These are phyloP conservation scores for Lepisosteus osseus DNA, from an alignment of 2,113 vertebrate species.

Conservation along the genomic window DNA sequence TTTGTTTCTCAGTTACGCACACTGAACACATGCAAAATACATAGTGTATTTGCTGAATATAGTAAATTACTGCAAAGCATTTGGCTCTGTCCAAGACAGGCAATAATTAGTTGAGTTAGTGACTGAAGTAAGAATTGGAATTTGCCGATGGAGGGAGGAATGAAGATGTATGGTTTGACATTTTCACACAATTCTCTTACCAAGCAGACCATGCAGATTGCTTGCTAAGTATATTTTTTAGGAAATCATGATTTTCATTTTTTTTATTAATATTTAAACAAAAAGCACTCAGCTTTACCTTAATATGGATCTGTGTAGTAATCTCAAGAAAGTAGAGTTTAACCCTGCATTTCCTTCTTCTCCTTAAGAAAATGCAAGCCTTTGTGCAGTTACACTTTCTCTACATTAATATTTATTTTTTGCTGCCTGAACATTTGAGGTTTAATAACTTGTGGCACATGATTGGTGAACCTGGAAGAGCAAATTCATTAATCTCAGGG, in stretches of 20 bases:
- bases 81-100: not conserved
- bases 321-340: too few species aligned
- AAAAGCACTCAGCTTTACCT: too few species aligned
- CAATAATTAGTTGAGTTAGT: conserved; percentile 23
- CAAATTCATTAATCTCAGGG: conserved; percentile 8
- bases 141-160: conserved; percentile 19
- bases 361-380: too few species aligned
- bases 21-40: conserved; percentile 10
- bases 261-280: too few species aligned
- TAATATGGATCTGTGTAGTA: too few species aligned
- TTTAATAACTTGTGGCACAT: not conserved
- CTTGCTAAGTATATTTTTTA: conserved; percentile 14
- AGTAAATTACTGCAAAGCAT: conserved; percentile 5
- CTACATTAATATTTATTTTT: not conserved
- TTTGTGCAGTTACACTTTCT: not conserved
- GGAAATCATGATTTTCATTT: too few species aligned
- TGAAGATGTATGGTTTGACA: conserved; percentile 18
- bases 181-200: conserved; percentile 7
- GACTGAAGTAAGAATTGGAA: conserved; percentile 20
- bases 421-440: not conserved
- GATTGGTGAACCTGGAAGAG: not conserved
- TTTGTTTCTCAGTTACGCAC: not conserved
- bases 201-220: conserved; percentile 13
- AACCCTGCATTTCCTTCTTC: too few species aligned
- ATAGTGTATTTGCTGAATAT: conserved; percentile 1